These are phyloP conservation scores for Caenorhabditis brenneri DNA, from an alignment of 1,140 invertebrate species.

Conservation along the genomic window DNA sequence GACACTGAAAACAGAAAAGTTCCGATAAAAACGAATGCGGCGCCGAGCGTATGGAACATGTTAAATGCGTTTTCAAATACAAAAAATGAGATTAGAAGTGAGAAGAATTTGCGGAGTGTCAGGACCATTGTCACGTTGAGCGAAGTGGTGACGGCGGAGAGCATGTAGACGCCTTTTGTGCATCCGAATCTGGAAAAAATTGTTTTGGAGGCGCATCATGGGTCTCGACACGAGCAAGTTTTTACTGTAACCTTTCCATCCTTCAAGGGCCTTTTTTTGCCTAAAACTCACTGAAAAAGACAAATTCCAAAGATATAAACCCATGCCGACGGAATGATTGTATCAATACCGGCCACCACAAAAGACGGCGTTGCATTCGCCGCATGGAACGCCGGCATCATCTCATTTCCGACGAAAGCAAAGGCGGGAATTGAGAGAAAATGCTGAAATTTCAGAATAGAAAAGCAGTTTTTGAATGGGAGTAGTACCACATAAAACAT, in stretches of 20 bases:
- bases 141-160: constrained; percentile 90
- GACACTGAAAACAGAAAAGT: constrained; percentile 85
- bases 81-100: constrained; percentile 88
- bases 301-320: constrained; percentile 47
- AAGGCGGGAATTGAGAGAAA: constrained; percentile 85
- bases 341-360: not conserved
- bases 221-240: too few relatives aligned
- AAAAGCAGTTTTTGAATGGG: not conserved
- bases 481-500: constrained; percentile 82
- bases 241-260: too few relatives aligned
- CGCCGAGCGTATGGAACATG: constrained; percentile 87
- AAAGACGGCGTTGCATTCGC: constrained; percentile 16
- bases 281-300: constrained; percentile 59
- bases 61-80: constrained; percentile 95
- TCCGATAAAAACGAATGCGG: constrained; percentile 85
- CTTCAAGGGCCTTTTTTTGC: not conserved
- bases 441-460: constrained; percentile 74
- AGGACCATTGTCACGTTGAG: constrained; percentile 92
- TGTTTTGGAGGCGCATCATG: too few relatives aligned
- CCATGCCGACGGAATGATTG: constrained; percentile 36
- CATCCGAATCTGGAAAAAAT: constrained; percentile 79
- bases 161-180: constrained; percentile 88
- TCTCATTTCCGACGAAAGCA: constrained; percentile 75
- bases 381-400: not conserved
- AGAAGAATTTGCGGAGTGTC: constrained; percentile 92